Evolutionary conservation across 1,140 invertebrate species (phyloP), one percentile per base, ranked within the genome.

Genomic region (Achatina immaculata): DNA sequence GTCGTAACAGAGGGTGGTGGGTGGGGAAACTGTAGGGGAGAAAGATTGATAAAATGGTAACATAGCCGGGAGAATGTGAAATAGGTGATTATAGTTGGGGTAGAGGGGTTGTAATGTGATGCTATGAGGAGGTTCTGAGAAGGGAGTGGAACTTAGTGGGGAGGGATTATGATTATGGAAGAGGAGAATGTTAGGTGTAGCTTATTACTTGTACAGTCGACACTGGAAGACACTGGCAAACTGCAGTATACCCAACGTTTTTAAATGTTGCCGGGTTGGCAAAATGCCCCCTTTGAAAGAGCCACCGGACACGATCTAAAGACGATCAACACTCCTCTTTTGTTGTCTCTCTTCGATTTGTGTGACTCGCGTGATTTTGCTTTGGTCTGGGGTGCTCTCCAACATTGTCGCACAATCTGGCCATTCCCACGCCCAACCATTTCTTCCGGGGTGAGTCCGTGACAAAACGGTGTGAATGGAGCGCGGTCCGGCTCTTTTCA

Each of bases 281-380:
- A n/a, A 2, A 62, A 62, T 62, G 58, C 31, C 58, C n/a, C 24
- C 68, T 71, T 42, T 71, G 21, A 55, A 74, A 74, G 31, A 43
- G 72, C 72, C 72, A 55, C 43, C 72, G 72, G 72, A 74, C 72
- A 74, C 72, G 72, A 74, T 74, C 72, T 74, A 74, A 74, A 74
- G 72, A 74, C 72, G 72, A 74, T 74, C 72, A 74, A 74, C 72
- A 74, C 45, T 74, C 48, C 72, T 43, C 34, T 74, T 74, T 51
- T 74, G 72, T 74, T 74, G 72, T 74, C 72, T 34, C 43, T 36
- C 72, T 74, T 74, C 72, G 72, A 74, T 74, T 43, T 45, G 72
- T 55, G 43, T 74, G 72, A 74, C 72, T 74, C 43, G 34, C 72
- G 31, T 74, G 72, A 74, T 74, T 55, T 74, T 45, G 28, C 45